Conservation (phyloP, 2,113 vertebrate genomes). For the Xiphophorus maculatus region DNA sequence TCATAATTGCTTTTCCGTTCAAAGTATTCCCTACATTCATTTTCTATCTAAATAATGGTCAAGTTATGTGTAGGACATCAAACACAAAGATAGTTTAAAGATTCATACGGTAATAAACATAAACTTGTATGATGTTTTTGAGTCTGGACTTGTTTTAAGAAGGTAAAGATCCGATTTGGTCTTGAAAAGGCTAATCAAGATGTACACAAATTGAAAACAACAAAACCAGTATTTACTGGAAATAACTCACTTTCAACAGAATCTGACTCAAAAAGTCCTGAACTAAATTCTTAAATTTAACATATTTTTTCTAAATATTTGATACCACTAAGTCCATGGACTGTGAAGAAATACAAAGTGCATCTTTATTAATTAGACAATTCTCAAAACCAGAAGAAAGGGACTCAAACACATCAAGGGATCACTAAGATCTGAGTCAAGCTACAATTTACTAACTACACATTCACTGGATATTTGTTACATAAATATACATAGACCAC, state of each 20-base stretch:
- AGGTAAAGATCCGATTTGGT: neutral
- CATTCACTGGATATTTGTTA: neutral
- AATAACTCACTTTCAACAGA: neutral
- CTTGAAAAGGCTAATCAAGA: neutral
- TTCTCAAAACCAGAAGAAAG: slow-evolving; percentile 1
- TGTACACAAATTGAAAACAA: neutral
- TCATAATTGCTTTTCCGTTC: neutral
- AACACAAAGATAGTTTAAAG: neutral
- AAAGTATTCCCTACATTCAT: neutral
- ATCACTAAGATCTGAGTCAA: slow-evolving; percentile 12
- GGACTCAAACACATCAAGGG: neutral
- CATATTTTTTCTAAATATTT: neutral
- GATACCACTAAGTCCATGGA: neutral
- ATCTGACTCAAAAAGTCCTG: neutral
- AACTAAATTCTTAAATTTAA: neutral
- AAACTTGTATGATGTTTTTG: neutral
- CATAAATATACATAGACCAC: neutral
- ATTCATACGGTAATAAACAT: neutral
- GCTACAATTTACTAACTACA: neutral
- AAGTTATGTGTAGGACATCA: neutral
- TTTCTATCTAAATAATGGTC: neutral
- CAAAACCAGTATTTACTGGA: neutral
- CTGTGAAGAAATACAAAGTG: neutral
- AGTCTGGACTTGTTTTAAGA: neutral
- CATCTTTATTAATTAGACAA: slow-evolving; percentile 8